Percentiles rank a stretch among this genome's conserved stretches.
phyloP scores from a whole-genome alignment of 2,113 vertebrate species.

The Orthonyx spaldingii region DNA sequence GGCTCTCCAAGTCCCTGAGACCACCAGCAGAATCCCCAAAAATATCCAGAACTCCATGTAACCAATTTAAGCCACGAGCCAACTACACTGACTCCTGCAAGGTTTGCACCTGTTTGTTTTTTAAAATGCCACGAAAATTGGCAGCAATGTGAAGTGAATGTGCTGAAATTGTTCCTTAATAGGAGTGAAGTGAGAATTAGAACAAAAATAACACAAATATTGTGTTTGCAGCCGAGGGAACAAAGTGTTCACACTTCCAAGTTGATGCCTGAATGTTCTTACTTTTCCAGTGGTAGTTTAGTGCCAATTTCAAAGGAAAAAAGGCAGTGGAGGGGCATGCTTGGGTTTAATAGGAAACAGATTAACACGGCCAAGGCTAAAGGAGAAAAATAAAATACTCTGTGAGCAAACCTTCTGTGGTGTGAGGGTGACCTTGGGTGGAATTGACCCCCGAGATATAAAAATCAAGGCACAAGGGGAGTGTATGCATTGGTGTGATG shows the following conservation, averaged over 20 bases:
- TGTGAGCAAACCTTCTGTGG: not conserved
- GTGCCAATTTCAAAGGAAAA: not conserved
- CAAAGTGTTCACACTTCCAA: not conserved
- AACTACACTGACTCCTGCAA: not conserved
- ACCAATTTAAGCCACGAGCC: not conserved
- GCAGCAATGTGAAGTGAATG: not conserved
- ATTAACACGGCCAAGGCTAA: not conserved
- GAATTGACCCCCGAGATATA: not conserved
- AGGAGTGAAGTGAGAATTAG: not conserved
- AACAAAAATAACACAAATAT: not conserved
- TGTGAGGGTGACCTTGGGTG: not conserved
- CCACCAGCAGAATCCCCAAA: not conserved
- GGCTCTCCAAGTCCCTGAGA: not conserved
- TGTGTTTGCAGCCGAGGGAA: not conserved
- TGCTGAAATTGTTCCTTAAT: not conserved
- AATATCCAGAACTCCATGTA: fast-evolving
- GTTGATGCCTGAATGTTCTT: not conserved
- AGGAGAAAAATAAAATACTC: not conserved
- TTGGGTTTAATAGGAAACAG: not conserved
- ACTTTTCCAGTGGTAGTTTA: not conserved
- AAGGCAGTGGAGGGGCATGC: not conserved
- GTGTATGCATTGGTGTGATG: not conserved
- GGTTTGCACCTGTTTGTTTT: not conserved
- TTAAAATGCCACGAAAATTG: not conserved
- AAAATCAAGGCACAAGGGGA: not conserved